Base-by-base conservation (phyloP, 2,888 invertebrate species). In the Heteropelma amictum region DNA sequence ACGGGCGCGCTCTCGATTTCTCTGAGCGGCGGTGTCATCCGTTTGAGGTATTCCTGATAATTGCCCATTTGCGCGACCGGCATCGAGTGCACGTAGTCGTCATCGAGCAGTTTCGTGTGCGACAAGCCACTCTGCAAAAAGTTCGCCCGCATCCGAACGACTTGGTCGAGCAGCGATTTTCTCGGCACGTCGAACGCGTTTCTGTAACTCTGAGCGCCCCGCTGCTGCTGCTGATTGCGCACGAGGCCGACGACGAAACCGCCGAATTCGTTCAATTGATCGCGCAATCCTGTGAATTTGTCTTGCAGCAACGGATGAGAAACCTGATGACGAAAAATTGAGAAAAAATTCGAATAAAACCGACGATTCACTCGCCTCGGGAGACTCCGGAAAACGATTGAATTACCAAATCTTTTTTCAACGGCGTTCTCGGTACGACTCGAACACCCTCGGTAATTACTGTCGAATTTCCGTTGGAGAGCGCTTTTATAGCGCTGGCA, bases 41-140 rank as follows among this genome's bases (percentile, higher is more conserved):
- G 93, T 90, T 98, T 98, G 75, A 99, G 91, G 88, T 99, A 98
- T 89, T 99, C 98, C 90, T 99, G 98, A 90, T 99, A 99, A 91
- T 99, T 99, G 83, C 99, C 99, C 99, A 99, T 99, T 89, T 98
- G 97, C 17, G 96, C 94, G 17, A 99, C 96, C 3, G 99, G 98
- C 92, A 98, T 93, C 71, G 96, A 96, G 89, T 99, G 99, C 6
- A 97, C 93, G 81, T 96, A 95, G 90, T 99, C 98, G 85, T 97
- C 97, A 87, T 97, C 96, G 64, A 96, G 92, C 54, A 95, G 89
- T 70, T 93, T 93, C 0, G 94, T 94, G 77, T 94, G 93, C 21
- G 93, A 91, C 45, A 95, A 91, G 12, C 95, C 94, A 1, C 95
- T 93, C 84, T 95, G 95, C 38, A 98, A 90, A 90, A 98, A 97